phyloP scores from a whole-genome alignment of 2,797 vertebrate species.

The Gorsachius magnificus region DNA sequence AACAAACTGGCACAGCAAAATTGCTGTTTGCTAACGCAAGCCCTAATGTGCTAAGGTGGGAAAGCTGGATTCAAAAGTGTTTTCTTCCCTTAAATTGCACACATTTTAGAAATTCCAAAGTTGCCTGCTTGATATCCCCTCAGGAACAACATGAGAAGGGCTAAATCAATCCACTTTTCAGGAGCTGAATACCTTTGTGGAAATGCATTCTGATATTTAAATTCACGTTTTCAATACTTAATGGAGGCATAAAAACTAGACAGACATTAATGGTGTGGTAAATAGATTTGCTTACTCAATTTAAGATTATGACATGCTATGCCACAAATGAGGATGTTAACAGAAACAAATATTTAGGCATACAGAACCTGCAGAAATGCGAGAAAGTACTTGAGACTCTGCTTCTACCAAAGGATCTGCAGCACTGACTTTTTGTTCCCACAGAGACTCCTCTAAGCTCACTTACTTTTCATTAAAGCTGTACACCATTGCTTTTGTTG shows the following conservation, averaged over 20 bases:
- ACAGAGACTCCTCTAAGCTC: not conserved
- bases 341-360: not conserved
- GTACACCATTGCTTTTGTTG: not conserved
- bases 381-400: not conserved
- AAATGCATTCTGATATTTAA: not conserved
- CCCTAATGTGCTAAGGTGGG: not conserved
- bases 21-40: not conserved
- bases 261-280: not conserved
- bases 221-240: not conserved
- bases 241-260: not conserved
- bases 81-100: not conserved
- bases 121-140: not conserved
- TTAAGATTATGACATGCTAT: not conserved
- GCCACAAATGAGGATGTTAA: not conserved
- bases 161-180: not conserved
- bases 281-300: not conserved
- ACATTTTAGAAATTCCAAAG: not conserved
- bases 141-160: not conserved
- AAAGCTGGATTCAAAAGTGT: not conserved
- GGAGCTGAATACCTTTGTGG: not conserved
- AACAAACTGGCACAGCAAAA: not conserved
- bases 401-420: not conserved
- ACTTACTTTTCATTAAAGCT: not conserved
- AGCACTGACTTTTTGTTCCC: not conserved
- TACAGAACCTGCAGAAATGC: not conserved